phyloP scores from a whole-genome alignment of 2,797 vertebrate species.

The Furcifer pardalis region DNA sequence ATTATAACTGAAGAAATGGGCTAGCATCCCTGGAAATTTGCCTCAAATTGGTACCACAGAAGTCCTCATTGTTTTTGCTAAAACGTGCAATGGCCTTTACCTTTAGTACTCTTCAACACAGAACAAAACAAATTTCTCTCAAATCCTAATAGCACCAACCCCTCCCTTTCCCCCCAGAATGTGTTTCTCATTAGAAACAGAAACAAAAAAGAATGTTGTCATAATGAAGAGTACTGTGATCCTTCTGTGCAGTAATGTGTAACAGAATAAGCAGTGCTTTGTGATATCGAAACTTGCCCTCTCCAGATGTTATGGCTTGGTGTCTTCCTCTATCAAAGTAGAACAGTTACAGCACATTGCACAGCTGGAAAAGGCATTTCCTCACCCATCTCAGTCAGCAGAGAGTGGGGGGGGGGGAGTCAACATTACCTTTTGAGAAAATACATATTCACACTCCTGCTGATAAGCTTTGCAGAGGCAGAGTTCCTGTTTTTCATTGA shows the following conservation, averaged over 20 bases:
- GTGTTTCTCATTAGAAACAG: constrained; percentile 37
- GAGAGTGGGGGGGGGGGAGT: neutral
- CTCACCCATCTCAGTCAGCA: neutral
- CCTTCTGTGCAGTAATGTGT: constrained; percentile 26
- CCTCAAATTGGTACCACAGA: too few relatives aligned
- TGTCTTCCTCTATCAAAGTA: constrained; percentile 16
- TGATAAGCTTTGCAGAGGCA: constrained; percentile 33
- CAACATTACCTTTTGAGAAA: constrained; percentile 34
- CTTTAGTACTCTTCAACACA: neutral
- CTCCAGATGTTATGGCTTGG: constrained; percentile 19
- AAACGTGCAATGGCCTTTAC: neutral
- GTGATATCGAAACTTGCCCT: constrained; percentile 38
- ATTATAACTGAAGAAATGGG: too few relatives aligned
- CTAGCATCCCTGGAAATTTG: too few relatives aligned
- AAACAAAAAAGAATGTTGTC: neutral
- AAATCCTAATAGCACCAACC: neutral
- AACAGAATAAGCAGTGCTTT: constrained; percentile 33
- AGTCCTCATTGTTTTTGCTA: too few relatives aligned
- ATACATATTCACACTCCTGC: constrained; percentile 33
- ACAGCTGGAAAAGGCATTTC: constrained; percentile 4
- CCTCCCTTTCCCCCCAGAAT: constrained; percentile 20
- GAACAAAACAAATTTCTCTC: constrained; percentile 26
- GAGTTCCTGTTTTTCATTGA: constrained; percentile 21
- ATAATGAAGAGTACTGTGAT: constrained; percentile 32
- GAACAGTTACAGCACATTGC: constrained; percentile 18